Conservation (phyloP, 2,888 invertebrate genomes). For the Phytoseiulus persimilis region DNA sequence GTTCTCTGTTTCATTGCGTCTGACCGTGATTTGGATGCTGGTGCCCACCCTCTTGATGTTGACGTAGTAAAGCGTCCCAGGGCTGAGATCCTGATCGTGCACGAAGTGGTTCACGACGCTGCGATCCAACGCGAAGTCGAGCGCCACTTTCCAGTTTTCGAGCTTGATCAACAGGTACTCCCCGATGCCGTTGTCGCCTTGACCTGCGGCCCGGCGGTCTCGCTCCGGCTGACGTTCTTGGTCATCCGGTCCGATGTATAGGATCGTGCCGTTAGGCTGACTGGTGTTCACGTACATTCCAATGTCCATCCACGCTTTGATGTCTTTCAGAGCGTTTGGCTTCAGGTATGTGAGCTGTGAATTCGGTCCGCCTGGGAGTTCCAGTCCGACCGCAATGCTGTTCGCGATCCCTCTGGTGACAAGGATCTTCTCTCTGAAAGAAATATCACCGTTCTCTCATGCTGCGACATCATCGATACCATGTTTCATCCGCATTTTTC, state of each 20-base stretch:
- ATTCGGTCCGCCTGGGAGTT: not conserved
- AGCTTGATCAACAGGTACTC: constrained; percentile 30
- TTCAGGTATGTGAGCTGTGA: not conserved
- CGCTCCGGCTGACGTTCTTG: not conserved
- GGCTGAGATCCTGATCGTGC: not conserved
- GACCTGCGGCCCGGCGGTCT: not conserved
- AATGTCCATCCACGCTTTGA: constrained; percentile 35
- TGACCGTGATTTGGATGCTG: not conserved
- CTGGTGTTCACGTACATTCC: constrained; percentile 30
- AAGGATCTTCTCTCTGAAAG: constrained; percentile 19
- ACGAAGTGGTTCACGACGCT: not conserved
- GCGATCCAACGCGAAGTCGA: constrained; percentile 10
- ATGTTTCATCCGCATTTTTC: too few species aligned
- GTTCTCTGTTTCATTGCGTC: not conserved
- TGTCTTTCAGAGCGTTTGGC: constrained; percentile 23
- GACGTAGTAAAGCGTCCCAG: not conserved
- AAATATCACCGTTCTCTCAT: not conserved
- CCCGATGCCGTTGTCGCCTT: not conserved
- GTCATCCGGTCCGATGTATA: constrained; percentile 16
- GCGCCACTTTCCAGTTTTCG: not conserved
- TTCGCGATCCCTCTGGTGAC: constrained; percentile 16
- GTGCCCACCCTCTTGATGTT: constrained; percentile 13
- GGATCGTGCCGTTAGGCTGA: not conserved
- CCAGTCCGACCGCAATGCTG: not conserved
- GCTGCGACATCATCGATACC: too few species aligned